phyloP scores from a whole-genome alignment of 2,797 vertebrate species.

The Myiothlypis coronata region DNA sequence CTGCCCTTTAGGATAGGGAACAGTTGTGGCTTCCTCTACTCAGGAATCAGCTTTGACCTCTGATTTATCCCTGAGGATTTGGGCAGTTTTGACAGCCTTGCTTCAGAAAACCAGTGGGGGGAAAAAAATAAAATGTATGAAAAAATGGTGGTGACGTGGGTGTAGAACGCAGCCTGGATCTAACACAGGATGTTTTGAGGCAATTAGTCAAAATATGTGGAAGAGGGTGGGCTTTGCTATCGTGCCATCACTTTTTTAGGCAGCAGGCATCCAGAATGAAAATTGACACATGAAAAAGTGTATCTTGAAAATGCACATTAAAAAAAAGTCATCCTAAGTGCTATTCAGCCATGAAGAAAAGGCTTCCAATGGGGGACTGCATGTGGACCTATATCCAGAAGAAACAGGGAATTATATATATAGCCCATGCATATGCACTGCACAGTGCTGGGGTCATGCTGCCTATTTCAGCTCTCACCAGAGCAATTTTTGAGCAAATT shows the following conservation, averaged over 20 bases:
- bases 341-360: background rate
- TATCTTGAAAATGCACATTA: background rate
- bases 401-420: background rate
- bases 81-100: background rate
- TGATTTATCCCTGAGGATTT: background rate
- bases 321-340: background rate
- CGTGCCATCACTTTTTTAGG: background rate
- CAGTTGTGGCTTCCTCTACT: background rate
- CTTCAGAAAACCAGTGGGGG: background rate
- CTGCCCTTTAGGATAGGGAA: background rate
- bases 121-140: background rate
- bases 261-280: background rate
- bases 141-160: background rate
- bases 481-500: background rate
- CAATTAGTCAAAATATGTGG: constrained; percentile 2
- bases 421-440: background rate
- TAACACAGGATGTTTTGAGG: constrained; percentile 12
- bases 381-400: background rate
- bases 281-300: background rate
- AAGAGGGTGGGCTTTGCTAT: background rate
- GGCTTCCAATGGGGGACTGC: background rate
- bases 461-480: background rate
- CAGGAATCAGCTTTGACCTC: background rate
- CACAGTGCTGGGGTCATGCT: background rate
- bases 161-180: background rate